Base-by-base conservation (phyloP, 53 echinoderm and acorn worm genomes). In the Apostichopus leukothele region DNA sequence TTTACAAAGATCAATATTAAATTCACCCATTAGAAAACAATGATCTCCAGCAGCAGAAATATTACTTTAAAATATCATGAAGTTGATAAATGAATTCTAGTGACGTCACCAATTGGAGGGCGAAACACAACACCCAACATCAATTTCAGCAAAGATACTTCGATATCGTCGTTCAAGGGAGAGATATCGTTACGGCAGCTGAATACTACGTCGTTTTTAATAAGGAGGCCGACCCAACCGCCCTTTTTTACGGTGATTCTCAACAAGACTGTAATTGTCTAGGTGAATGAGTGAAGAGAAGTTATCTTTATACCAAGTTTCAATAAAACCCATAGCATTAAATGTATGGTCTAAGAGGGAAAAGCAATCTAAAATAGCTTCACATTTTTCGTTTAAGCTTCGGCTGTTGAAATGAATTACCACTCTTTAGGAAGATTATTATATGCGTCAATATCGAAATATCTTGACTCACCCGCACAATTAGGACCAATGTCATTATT, bases 1-100 rank as follows among this genome's bases (percentile, higher is more conserved):
- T 14, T 26, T 76, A 50, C 23, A 76, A 51, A 39, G 39, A 76
- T 76, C 51, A 76, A 75, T 75, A 75, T 23, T 23, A 75, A 76
- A 50, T n/a, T n/a, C n/a, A 76, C 76, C 50, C 50, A 39, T 50
- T 5, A 76, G 6, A 8, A n/a, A n/a, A n/a, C n/a, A n/a, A n/a
- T n/a, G n/a, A 0, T 16, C 77, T 7, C 51, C 23, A 61, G 61
- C 25, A 25, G 9, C 23, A 7, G 51, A 76, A 25, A 39, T 50
- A 76, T 10, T 7, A 76, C 50, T n/a, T 50, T 76, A 50, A 23
- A 26, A 76, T 50, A 50, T 76, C 50, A 76, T 23, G 10, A 11
- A 1, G 50, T 75, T 75, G 76, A 9, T 20, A 9, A 23, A 7
- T 26, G 20, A 2, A 81, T 6, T n/a, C 0, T 52, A 52, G 83